A percentile compares a stretch with the other conserved stretches of the same genome.
Conservation (phyloP, 2,113 vertebrate genomes). For the Notechis scutatus region DNA sequence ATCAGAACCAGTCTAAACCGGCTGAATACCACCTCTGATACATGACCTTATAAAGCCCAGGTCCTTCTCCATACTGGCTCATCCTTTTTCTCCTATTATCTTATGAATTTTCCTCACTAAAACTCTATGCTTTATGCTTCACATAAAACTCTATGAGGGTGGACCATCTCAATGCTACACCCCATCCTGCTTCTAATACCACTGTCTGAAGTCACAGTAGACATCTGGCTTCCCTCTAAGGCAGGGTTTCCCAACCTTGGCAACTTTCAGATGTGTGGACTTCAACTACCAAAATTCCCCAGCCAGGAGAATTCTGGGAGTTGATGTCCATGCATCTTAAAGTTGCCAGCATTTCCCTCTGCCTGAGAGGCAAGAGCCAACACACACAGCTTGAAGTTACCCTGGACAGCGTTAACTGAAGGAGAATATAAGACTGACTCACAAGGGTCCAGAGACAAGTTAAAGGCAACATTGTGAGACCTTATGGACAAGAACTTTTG, state of each 20-base stretch:
- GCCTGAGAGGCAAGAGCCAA: background rate
- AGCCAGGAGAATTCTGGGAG: background rate
- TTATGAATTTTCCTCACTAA: background rate
- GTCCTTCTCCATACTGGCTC: background rate
- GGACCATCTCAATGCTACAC: background rate
- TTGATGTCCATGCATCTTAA: background rate
- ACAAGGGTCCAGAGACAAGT: background rate
- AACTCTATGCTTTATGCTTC: background rate
- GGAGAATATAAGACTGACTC: background rate
- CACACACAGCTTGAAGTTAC: background rate
- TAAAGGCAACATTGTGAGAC: background rate
- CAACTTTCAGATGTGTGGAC: no score
- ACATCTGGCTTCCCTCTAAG: background rate
- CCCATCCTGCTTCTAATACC: background rate
- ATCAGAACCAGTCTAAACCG: no score
- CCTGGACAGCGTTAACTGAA: background rate
- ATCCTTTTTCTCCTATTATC: background rate
- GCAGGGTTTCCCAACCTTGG: background rate
- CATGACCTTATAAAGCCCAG: background rate
- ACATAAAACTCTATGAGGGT: background rate
- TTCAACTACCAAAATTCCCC: background rate
- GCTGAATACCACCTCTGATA: background rate
- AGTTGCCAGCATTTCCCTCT: background rate
- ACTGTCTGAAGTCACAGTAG: background rate
- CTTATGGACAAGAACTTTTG: background rate